Base-by-base conservation (phyloP, 1,140 invertebrate genomes). In the Drosophila orena region DNA sequence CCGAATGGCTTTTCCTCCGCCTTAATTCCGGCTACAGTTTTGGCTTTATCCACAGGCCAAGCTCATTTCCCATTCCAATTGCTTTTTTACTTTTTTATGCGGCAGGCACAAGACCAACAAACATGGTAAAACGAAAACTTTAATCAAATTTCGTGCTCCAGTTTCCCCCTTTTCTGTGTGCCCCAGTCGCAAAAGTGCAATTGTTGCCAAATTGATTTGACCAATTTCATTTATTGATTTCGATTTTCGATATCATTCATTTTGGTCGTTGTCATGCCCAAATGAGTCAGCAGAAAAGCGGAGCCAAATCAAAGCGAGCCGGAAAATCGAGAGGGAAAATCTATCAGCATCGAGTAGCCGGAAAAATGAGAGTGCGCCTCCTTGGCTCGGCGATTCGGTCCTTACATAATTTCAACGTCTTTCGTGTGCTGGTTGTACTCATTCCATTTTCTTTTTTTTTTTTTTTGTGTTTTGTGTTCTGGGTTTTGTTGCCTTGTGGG, bases 171-270 rank as follows among this genome's bases (percentile, higher is more conserved):
- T 50, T 65, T 37, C 50, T 64, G 35, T 47, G 38, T 34, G 49
- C 43, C 34, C 22, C 62, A 38, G 53, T 70, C 52, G 49, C 35
- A 72, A 76, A 88, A 86, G 81, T 88, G 83, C 83, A 86, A 86
- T 88, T 88, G 83, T 89, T 88, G 79, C 77, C 84, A 89, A 88
- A 88, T 88, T 88, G 84, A 88, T 88, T 88, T 88, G 79, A 89
- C 84, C 84, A 88, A 88, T 88, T 88, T 88, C 73, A 84, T 80
- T 88, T 88, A 88, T 88, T 88, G 84, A 88, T 88, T 89, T 80
- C 83, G 83, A 83, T 86, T 88, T 86, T 86, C 75, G 83, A 88
- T 86, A 86, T 83, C 84, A 89, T 80, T 89, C 79, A 79, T 74
- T 89, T 69, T 57, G 64, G 66, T 34, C 68, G 66, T 58, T 84